phyloP scores from a whole-genome alignment of 1,140 invertebrate species.

The Dysdera silvatica region DNA sequence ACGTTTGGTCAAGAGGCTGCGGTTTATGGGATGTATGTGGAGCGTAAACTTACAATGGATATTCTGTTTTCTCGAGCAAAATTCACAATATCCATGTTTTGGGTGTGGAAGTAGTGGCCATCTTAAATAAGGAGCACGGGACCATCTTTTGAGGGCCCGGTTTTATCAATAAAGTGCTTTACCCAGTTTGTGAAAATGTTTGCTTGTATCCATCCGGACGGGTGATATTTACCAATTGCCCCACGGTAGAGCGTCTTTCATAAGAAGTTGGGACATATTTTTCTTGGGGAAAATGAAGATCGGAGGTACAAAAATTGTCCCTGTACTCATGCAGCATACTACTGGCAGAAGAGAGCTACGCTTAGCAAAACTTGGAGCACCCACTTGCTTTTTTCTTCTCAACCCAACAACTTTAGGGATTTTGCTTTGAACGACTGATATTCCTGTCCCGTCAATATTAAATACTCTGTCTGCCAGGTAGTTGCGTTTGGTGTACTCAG shows the following conservation, averaged over 20 bases:
- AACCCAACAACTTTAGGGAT: background rate
- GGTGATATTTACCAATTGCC: background rate
- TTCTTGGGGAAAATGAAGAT: slow-evolving; percentile 21
- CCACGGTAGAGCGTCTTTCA: slow-evolving; percentile 6
- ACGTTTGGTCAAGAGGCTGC: background rate
- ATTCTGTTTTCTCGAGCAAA: background rate
- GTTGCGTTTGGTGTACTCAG: background rate
- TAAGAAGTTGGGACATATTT: slow-evolving; percentile 11
- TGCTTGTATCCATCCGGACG: too few relatives aligned
- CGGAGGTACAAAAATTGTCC: background rate
- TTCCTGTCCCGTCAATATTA: too few relatives aligned
- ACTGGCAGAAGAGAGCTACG: background rate
- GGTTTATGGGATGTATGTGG: background rate
- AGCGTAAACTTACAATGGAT: background rate
- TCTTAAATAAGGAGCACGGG: background rate
- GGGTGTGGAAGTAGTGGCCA: background rate
- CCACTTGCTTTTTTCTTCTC: background rate
- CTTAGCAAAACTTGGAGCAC: background rate
- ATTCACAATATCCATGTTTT: background rate
- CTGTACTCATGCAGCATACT: slow-evolving; percentile 1
- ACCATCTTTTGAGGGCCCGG: background rate
- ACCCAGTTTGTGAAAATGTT: too few relatives aligned
- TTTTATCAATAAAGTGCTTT: background rate
- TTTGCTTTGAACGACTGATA: too few relatives aligned
- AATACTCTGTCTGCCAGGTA: background rate